A percentile compares a stretch with the other conserved stretches of the same genome.
Conservation (phyloP, 2,113 vertebrate species). For the Corythornis vintsioides region DNA sequence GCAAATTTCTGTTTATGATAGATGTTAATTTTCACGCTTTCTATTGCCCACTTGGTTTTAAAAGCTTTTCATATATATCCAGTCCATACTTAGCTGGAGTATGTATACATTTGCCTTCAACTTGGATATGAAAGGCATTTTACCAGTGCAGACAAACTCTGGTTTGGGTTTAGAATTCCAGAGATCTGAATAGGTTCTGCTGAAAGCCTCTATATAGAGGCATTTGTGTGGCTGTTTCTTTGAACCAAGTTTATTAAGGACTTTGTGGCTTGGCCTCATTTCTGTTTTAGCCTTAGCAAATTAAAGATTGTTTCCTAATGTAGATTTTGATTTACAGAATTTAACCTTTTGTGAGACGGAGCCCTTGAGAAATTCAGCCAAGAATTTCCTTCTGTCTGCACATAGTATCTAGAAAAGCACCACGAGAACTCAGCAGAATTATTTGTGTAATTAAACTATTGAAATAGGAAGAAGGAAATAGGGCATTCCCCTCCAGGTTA, state of each 20-base stretch:
- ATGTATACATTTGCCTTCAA: not conserved
- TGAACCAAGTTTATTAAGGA: not conserved
- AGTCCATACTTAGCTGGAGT: not conserved
- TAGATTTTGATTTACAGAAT: not conserved
- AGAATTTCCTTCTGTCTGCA: not conserved
- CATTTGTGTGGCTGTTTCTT: constrained; percentile 12
- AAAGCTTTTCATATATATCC: not conserved
- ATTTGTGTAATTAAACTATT: not conserved
- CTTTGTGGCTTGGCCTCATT: constrained; percentile 35
- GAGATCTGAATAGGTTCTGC: constrained; percentile 17
- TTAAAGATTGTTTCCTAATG: not conserved
- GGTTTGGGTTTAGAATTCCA: not conserved
- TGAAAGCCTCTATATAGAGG: not conserved
- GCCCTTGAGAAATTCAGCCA: not conserved
- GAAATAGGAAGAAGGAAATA: not conserved
- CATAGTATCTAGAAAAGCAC: not conserved
- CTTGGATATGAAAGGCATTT: not conserved
- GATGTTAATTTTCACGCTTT: not conserved
- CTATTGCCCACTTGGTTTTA: not conserved
- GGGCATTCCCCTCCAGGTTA: not conserved
- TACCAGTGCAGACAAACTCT: constrained; percentile 6
- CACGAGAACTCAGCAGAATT: not conserved
- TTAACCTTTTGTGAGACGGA: not conserved
- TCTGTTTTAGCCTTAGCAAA: constrained; percentile 27
- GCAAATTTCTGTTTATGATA: not conserved